phyloP scores from a whole-genome alignment of 2,888 invertebrate species.

The Tanytarsus gracilentus region DNA sequence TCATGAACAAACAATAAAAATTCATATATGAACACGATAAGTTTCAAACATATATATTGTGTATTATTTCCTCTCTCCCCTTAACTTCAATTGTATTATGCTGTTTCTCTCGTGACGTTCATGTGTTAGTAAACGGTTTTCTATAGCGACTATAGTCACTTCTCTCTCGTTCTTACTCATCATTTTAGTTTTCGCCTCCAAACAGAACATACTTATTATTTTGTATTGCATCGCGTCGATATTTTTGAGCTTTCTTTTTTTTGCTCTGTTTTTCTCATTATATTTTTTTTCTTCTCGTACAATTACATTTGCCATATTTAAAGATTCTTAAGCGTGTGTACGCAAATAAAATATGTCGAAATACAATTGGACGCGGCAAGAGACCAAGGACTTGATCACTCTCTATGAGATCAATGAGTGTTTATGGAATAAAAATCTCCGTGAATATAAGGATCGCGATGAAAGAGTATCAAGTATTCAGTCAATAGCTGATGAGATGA shows the following conservation, averaged over 20 bases:
- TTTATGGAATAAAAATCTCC: constrained; percentile 40
- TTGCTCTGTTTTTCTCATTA: background rate
- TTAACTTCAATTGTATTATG: background rate
- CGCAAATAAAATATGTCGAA: background rate
- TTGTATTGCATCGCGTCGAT: background rate
- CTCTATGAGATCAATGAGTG: constrained; percentile 39
- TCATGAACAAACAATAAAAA: constrained; percentile 11
- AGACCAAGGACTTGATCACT: constrained; percentile 37
- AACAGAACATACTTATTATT: constrained; percentile 8
- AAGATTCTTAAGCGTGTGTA: background rate
- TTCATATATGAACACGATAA: background rate
- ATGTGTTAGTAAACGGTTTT: background rate
- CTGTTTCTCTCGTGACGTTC: background rate
- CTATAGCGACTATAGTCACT: background rate
- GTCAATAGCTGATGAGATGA: constrained; percentile 20
- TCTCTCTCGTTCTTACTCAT: background rate
- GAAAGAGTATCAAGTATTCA: constrained; percentile 16
- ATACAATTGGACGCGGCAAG: constrained; percentile 37
- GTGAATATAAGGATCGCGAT: constrained; percentile 34
- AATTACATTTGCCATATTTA: background rate
- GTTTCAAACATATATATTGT: background rate
- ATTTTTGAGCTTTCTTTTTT: background rate
- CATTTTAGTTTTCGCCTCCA: background rate
- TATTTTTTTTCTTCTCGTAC: background rate
- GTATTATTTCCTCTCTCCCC: background rate